Evolutionary conservation across 1,140 invertebrate species (phyloP).

Genomic region (Leptestheria dahalacensis): DNA sequence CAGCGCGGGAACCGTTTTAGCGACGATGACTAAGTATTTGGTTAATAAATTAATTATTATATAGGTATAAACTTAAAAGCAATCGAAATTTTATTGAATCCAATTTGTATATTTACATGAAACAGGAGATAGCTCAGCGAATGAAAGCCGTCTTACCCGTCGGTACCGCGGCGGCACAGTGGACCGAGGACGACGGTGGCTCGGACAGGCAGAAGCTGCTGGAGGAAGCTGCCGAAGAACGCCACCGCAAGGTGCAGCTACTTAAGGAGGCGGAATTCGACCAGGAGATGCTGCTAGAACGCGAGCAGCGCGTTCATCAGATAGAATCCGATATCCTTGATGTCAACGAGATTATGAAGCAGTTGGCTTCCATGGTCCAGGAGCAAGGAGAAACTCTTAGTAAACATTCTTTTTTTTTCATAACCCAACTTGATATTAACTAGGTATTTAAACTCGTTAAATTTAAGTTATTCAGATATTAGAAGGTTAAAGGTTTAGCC

Average conservation of each 20-base stretch:
- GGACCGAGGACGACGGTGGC: constrained; percentile 26
- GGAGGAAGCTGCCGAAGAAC: constrained; percentile 26
- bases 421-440: constrained; percentile 15
- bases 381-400: constrained; percentile 68
- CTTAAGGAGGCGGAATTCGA: constrained; percentile 52
- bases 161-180: constrained; percentile 27
- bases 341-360: constrained; percentile 81
- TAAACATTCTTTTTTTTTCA: constrained; percentile 32
- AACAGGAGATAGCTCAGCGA: constrained; percentile 51
- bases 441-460: background rate
- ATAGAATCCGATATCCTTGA: constrained; percentile 76
- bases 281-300: constrained; percentile 52
- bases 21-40: too few relatives aligned
- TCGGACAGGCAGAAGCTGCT: constrained; percentile 30
- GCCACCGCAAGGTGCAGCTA: constrained; percentile 29
- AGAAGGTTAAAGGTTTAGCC: too few relatives aligned
- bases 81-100: too few relatives aligned
- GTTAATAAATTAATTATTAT: constrained; percentile 13
- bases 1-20: too few relatives aligned
- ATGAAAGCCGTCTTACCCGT: constrained; percentile 47
- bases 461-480: background rate
- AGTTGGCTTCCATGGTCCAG: constrained; percentile 61
- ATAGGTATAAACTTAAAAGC: too few relatives aligned
- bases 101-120: too few relatives aligned
- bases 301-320: constrained; percentile 50